These are phyloP conservation scores for Taenioides sp. DNA, from an alignment of 2,797 vertebrate genomes.

Conservation along the genomic window DNA sequence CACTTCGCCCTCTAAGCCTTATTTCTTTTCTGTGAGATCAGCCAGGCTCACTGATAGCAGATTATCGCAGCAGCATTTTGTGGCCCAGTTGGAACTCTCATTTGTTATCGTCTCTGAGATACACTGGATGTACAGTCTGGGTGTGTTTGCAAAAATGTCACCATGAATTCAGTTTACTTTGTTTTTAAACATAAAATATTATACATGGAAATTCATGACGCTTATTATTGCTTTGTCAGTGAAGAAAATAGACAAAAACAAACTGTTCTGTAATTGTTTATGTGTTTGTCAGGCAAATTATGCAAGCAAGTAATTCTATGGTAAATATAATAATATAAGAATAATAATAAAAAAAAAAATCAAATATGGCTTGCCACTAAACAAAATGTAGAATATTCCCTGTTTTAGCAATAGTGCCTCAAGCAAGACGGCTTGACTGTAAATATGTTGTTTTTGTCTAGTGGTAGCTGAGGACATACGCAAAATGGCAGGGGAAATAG, in stretches of 20 bases:
- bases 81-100: slow-evolving; percentile 73
- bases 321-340: too few species aligned
- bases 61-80: slow-evolving; percentile 74
- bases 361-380: too few species aligned
- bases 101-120: slow-evolving; percentile 74
- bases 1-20: slow-evolving; percentile 69
- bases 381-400: neutral
- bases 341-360: too few species aligned
- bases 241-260: slow-evolving; percentile 12
- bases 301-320: neutral
- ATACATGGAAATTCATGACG: slow-evolving; percentile 33
- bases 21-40: slow-evolving; percentile 73
- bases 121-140: slow-evolving; percentile 60
- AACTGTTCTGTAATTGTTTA: neutral
- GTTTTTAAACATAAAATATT: slow-evolving; percentile 42
- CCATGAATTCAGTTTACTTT: slow-evolving; percentile 56
- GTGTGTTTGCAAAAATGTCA: slow-evolving; percentile 63
- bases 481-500: too few species aligned
- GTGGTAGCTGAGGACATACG: neutral
- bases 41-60: slow-evolving; percentile 72
- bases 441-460: neutral
- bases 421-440: too few species aligned
- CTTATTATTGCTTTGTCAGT: slow-evolving; percentile 23
- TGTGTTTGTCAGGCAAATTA: neutral
- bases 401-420: neutral